phyloP scores from a whole-genome alignment of 1,140 invertebrate species.

The Laodelphax striatellus region DNA sequence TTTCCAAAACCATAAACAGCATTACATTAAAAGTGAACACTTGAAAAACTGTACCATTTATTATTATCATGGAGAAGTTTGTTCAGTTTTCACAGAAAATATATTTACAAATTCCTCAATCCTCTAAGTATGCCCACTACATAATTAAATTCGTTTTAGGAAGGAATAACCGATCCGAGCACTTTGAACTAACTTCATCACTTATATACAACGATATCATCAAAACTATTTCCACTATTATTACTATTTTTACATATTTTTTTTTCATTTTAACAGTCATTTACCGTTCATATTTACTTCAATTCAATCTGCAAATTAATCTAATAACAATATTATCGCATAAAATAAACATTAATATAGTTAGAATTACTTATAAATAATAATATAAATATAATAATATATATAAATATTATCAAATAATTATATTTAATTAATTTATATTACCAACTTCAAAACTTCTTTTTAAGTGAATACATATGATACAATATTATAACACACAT shows the following conservation, averaged over 20 bases:
- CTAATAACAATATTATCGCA: not conserved
- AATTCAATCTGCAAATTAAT: not conserved
- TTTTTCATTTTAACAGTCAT: conserved; percentile 1
- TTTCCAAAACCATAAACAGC: conserved; percentile 14
- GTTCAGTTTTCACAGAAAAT: conserved; percentile 13
- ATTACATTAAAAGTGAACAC: conserved; percentile 15
- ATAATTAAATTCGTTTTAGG: conserved; percentile 16
- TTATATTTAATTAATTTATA: no score
- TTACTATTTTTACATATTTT: conserved; percentile 13
- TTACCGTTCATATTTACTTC: conserved; percentile 3
- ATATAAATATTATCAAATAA: no score
- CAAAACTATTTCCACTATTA: conserved; percentile 5
- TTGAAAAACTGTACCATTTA: conserved; percentile 11
- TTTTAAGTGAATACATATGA: no score
- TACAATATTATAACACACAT: no score
- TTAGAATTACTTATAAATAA: no score
- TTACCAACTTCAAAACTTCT: no score
- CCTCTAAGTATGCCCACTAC: conserved; percentile 13
- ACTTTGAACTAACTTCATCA: conserved; percentile 6
- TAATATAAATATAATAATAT: no score
- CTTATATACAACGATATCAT: conserved; percentile 11
- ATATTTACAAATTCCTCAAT: conserved; percentile 14
- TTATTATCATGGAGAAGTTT: not conserved
- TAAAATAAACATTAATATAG: not conserved
- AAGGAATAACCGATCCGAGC: conserved; percentile 7